Evolutionary conservation across 1,140 invertebrate genomes (phyloP), one percentile per base, ranked within the genome.

Genomic region (Diprion similis): DNA sequence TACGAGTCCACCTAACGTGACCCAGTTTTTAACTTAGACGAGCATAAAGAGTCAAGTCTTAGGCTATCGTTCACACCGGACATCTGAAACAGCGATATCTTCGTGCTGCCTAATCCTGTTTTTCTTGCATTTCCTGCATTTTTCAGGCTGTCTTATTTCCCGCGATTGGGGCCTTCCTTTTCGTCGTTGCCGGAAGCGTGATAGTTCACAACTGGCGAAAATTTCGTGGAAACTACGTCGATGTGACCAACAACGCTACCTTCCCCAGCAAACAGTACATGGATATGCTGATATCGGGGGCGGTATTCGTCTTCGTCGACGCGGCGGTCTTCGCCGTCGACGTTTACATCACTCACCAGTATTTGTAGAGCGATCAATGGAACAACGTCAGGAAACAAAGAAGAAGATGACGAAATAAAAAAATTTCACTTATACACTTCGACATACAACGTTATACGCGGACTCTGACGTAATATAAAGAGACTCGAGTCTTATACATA

Each of bases 171-270:
- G 89, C 90, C 24, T 84, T 91, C 17, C 85, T 94, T 74, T 92
- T 93, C 78, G 84, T 92, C 1, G 89, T 92, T 4, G 90, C 92
- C 0, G 92, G 90, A 13, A 90, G 87, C 51, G 84, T 93, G 37
- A 90, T 92, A 46, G 88, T 92, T 70, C 89, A 91, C 77, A 91
- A 91, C 86, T 91, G 89, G 89, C 85, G 82, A 75, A 87, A 84
- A 46, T 78, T 85, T 10, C 71, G 81, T 51, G 77, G 81, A 7
- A 78, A 79, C 65, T 83, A 83, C 71, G 79, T 81, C 64, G 84
- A 89, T 37, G 82, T 87, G 18, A 81, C 84, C 66, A 89, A 89
- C 76, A 86, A 89, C 73, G 87, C 90, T 47, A 85, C 86, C 66
- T 89, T 89, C 72, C 89, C 90, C 6, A 89, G 90, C 70, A 90